A percentile compares a stretch with the other conserved stretches of the same genome.
phyloP scores from a whole-genome alignment of 2,113 vertebrate species.

The Setophaga coronata region DNA sequence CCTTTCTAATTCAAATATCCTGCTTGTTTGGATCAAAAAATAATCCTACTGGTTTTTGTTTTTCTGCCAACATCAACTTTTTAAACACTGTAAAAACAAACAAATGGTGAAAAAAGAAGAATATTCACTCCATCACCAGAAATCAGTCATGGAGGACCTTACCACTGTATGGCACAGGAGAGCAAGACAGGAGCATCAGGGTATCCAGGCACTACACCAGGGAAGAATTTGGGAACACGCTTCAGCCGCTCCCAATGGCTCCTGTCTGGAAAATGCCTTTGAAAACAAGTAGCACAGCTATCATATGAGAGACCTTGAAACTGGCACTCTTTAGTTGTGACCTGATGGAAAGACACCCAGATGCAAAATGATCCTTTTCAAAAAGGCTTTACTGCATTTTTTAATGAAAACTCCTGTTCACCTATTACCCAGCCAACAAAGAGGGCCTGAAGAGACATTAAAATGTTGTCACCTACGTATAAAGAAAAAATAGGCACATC shows the following conservation, averaged over 20 bases:
- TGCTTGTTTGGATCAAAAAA: not conserved
- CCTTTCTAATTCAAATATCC: not conserved
- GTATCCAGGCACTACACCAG: not conserved
- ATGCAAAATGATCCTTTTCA: not conserved
- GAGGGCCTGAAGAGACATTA: not conserved
- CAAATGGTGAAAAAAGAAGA: not conserved
- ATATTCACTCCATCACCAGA: not conserved
- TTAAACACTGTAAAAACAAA: constrained; percentile 19
- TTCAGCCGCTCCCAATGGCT: not conserved
- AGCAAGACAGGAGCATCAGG: not conserved
- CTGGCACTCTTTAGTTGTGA: not conserved
- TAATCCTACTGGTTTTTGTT: not conserved
- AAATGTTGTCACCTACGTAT: not conserved
- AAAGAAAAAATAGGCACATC: not conserved
- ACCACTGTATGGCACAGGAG: not conserved
- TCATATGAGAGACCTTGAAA: not conserved
- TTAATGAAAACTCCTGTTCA: not conserved
- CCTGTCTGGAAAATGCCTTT: not conserved
- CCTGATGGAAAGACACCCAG: not conserved
- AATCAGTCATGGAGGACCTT: not conserved
- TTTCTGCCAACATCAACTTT: constrained; percentile 12
- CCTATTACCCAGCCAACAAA: not conserved
- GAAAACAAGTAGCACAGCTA: not conserved
- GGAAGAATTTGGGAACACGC: not conserved
- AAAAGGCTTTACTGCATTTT: not conserved